Base-by-base conservation (phyloP, 2,797 vertebrate genomes). In the Alauda arvensis region DNA sequence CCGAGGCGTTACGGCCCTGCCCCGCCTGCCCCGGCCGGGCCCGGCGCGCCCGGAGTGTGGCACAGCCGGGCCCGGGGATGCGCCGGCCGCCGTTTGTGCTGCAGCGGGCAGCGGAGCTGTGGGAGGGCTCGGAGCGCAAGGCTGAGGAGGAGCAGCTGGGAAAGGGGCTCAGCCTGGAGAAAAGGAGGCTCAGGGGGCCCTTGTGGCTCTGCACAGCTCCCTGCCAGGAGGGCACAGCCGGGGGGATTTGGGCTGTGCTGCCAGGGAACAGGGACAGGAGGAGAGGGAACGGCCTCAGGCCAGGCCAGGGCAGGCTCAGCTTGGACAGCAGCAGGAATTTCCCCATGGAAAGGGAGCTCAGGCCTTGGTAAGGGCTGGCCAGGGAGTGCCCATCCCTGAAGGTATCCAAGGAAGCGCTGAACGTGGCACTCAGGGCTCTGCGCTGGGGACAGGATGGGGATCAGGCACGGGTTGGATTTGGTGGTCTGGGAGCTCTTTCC, bases 381-480 rank as follows among this genome's bases (percentile, higher is more conserved):
- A 9, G 42, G 18, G 12, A 31, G 25, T 45, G 0, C 6, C 40
- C 25, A 8, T 46, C 31, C 14, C 39, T 21, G 45, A 6, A 45
- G 34, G 5, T 29, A 39, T 3, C 13, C n/a, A 3, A 0, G 52
- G 33, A 52, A 23, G 1, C 1, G 0, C 39, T 31, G 67, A 10
- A 26, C 0, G 5, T 33, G 60, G 12, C 34, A 10, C 34, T 42
- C 12, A 1, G 40, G 0, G 67, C 34, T 14, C 21, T 31, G 34
- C 16, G 9, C 19, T n/a, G 33, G 13, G 2, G 34, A 17, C 42
- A 15, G 7, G 6, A 21, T 23, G 21, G 13, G n/a, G 0, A 11
- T 12, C 3, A 0, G 53, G 34, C 29, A 4, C 1, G 10, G 34
- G 1, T 42, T 28, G 40, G 19, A 15, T 10, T 37, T 25, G 19